Percentiles rank a stretch among this genome's conserved stretches.
Evolutionary conservation across 53 echinoderm and acorn worm species (phyloP).

Genomic region (Holothuria scabra): DNA sequence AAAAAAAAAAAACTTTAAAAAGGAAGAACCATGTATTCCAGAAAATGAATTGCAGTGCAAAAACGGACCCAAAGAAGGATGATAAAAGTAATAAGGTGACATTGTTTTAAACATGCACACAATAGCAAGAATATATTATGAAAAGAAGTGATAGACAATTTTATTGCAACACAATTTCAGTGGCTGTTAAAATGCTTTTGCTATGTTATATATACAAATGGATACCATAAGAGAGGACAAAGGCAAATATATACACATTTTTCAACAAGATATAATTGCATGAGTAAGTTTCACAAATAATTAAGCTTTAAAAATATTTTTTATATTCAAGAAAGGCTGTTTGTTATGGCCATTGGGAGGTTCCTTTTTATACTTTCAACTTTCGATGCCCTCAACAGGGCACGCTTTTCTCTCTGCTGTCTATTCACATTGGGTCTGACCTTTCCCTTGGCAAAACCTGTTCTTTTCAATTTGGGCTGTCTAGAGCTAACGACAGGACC

Average conservation of each 20-base stretch:
- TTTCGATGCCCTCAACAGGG: conserved; percentile 39
- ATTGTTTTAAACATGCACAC: too few relatives aligned
- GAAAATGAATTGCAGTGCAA: too few relatives aligned
- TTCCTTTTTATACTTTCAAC: background rate
- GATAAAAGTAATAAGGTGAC: too few relatives aligned
- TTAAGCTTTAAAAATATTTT: too few relatives aligned
- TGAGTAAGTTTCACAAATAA: background rate
- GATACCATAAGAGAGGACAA: background rate
- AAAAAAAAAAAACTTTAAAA: too few relatives aligned
- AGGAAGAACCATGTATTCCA: too few relatives aligned
- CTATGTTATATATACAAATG: background rate
- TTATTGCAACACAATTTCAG: conserved; percentile 32
- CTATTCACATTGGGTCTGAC: conserved; percentile 79
- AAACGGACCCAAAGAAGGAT: too few relatives aligned
- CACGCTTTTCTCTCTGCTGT: conserved; percentile 66
- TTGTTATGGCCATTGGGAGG: conserved; percentile 23
- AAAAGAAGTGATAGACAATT: background rate
- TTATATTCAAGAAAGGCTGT: conserved; percentile 17
- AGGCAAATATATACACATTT: conserved; percentile 16
- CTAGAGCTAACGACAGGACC: conserved; percentile 62
- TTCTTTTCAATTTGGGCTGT: conserved; percentile 53
- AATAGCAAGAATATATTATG: too few relatives aligned
- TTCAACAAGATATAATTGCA: conserved; percentile 22
- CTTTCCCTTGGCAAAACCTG: conserved; percentile 73
- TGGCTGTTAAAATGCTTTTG: background rate